Conservation (phyloP, 2,113 vertebrate genomes). For the Atherinomorus stipes region DNA sequence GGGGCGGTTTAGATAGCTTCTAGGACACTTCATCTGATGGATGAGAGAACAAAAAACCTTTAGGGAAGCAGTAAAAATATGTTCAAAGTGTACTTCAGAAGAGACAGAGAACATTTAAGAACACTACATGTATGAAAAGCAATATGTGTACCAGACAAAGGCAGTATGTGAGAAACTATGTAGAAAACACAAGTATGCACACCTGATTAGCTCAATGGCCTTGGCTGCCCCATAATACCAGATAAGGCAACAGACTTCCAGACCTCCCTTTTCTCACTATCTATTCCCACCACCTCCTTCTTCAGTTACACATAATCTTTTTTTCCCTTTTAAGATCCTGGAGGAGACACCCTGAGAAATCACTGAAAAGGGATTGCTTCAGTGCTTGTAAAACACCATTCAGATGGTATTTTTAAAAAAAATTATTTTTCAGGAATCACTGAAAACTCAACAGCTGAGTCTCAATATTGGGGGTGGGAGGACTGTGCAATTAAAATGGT, state of each 20-base stretch:
- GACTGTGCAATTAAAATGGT: too few species aligned
- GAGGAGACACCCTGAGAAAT: neutral
- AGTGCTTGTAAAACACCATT: too few species aligned
- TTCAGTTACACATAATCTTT: conserved; percentile 7
- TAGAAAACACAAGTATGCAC: conserved; percentile 1
- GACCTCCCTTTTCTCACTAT: neutral
- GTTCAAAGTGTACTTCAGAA: neutral
- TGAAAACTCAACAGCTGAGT: too few species aligned
- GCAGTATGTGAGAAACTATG: conserved; percentile 5
- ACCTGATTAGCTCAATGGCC: conserved; percentile 16
- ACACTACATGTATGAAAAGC: neutral
- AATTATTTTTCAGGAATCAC: too few species aligned
- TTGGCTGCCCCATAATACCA: neutral
- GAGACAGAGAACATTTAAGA: neutral
- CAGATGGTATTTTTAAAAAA: too few species aligned
- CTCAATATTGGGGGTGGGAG: too few species aligned
- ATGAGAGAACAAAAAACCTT: conserved; percentile 19
- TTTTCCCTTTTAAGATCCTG: neutral
- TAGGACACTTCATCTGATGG: conserved; percentile 72
- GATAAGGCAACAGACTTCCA: conserved; percentile 42
- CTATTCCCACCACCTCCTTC: neutral
- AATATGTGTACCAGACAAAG: too few species aligned
- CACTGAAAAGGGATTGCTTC: too few species aligned
- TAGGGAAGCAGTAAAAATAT: neutral
- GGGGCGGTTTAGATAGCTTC: conserved; percentile 40